Evolutionary conservation across 2,113 vertebrate species (phyloP), one percentile per base, ranked within the genome.

Genomic region (Ageneiosus marmoratus): DNA sequence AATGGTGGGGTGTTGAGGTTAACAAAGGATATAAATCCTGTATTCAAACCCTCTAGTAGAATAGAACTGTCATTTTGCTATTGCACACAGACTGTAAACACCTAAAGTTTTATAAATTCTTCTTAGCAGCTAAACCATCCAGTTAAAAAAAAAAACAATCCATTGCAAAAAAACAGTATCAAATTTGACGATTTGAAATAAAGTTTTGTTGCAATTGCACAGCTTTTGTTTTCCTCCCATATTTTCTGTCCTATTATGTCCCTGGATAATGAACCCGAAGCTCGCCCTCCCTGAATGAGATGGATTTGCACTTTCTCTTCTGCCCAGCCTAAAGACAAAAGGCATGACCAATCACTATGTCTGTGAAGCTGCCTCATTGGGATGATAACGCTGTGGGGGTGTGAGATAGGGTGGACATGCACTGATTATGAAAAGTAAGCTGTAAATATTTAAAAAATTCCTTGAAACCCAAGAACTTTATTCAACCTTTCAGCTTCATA

Each of bases 401-500:
- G 89, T 83, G 83, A 80, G 72, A 77, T 77, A 84, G 88, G 86
- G 88, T 76, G 84, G 81, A 80, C 76, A 88, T 87, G 60, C 80
- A 83, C 90, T 88, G 87, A 92, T 94, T 90, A 91, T 90, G 88
- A 91, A 90, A 90, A 91, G 89, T 85, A 88, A 93, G 92, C 89
- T 80, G 91, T 92, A 93, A 91, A 93, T 93, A 94, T 92, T 93
- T 91, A 73, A 90, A 91, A 84, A 91, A 89, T 84, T 87, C 88
- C 86, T 87, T 87, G 87, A 90, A 92, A 89, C 85, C 88, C 84
- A 44, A 85, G 89, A 87, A 86, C 89, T 84, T 77, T 87, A 89
- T 88, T 89, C 90, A 91, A 93, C 91, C 90, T 91, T 90, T 93
- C 85, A 86, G 88, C 87, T 87, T 81, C 83, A 72, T 91, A 93